Base-by-base conservation (phyloP, 30 jellyfish, hydroid and myxozoan species). In the Clytia hemisphaerica region DNA sequence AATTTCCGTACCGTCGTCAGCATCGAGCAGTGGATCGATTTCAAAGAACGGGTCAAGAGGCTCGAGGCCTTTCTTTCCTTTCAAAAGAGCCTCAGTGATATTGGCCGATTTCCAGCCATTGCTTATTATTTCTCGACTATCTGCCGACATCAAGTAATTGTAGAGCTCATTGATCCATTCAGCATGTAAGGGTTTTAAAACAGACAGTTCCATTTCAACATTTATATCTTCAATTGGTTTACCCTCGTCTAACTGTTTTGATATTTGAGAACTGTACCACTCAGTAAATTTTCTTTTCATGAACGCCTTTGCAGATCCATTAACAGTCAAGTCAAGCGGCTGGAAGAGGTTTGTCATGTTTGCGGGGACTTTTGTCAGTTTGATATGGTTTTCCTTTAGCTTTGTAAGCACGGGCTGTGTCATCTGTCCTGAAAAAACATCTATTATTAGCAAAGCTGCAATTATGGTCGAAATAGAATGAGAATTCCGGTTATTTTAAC, bases 11-110 rank as follows among this genome's bases (percentile, higher is more conserved):
- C n/a, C n/a, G n/a, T n/a, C n/a, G n/a, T n/a, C n/a, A n/a, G n/a
- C n/a, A n/a, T 60, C 64, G 0, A 60, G n/a, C 16, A 60, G 73
- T 30, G 73, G 73, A 60, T 25, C 73, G 62, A 60, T 60, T 60
- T 14, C 22, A 60, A 18, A 0, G 30, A 60, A 60, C 10, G 71
- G 73, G 25, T 60, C 73, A 0, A 60, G 73, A 63, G 24, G 15
- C 25, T 60, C 62, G 15, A 57, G 70, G 28, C 70, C 70, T 57
- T 19, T 35, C 28, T 35, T 19, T 19, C 70, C 58, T 18, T 4
- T 19, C 22, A 40, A 57, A 28, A n/a, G 70, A 12, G 66, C 66
- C 24, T 51, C 24, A 10, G 30, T 14, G 16, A 57, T 57, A 57
- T 40, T 19, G 6, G 70, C 55, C 5, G 45, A 28, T 57, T 57